These are phyloP conservation scores for Hippoglossus stenolepis DNA, from an alignment of 2,113 vertebrate species.

Conservation along the genomic window DNA sequence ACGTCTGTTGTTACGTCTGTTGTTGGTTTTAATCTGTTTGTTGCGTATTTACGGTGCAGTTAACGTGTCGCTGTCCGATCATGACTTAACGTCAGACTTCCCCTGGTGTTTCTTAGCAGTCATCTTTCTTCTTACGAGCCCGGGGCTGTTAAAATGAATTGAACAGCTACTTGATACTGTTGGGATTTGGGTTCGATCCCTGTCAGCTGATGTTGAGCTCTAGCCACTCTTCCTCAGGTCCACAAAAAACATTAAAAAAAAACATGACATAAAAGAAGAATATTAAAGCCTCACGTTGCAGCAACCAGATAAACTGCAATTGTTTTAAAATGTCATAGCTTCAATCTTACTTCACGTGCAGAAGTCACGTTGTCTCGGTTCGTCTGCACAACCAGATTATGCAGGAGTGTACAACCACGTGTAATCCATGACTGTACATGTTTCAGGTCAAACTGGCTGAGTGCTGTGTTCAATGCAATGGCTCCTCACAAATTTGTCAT, in stretches of 20 bases:
- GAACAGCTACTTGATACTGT: no score
- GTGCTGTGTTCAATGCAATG: constrained; percentile 48
- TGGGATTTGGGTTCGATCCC: background rate
- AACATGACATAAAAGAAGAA: no score
- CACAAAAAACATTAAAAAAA: no score
- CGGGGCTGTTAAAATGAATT: no score
- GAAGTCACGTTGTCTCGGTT: background rate
- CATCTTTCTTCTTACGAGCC: background rate
- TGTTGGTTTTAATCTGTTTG: background rate
- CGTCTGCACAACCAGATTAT: background rate
- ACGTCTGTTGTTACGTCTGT: background rate
- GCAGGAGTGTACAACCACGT: background rate
- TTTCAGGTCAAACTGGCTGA: constrained; percentile 30
- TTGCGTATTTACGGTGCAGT: background rate
- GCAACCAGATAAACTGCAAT: background rate
- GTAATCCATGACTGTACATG: background rate
- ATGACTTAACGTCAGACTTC: background rate
- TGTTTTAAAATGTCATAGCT: background rate
- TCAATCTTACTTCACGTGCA: background rate
- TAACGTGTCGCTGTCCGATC: background rate
- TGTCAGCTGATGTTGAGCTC: background rate
- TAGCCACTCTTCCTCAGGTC: background rate
- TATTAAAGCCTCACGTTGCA: background rate
- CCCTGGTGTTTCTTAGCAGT: background rate
- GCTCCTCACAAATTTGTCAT: constrained; percentile 76